phyloP scores from a whole-genome alignment of 2,888 invertebrate genomes.

The Drosophila pseudotakahashii region DNA sequence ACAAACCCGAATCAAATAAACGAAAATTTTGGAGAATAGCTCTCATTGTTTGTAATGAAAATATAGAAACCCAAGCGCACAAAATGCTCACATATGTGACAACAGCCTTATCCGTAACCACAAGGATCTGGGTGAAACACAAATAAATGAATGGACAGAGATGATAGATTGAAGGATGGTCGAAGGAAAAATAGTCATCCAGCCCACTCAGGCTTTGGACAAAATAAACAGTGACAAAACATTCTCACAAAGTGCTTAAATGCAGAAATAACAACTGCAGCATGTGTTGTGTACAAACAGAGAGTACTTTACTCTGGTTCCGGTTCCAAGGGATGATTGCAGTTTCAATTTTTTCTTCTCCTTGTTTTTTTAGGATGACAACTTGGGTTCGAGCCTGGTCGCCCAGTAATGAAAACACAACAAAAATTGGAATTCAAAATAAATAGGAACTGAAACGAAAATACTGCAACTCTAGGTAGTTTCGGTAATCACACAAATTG shows the following conservation, averaged over 20 bases:
- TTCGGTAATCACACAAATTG: slow-evolving; percentile 40
- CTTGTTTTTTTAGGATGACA: slow-evolving; percentile 47
- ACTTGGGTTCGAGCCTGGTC: slow-evolving; percentile 35
- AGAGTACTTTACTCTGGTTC: slow-evolving; percentile 31
- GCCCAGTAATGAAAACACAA: slow-evolving; percentile 71
- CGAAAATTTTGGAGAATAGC: slow-evolving; percentile 40
- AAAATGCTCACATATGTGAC: slow-evolving; percentile 45
- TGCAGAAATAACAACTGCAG: slow-evolving; percentile 67
- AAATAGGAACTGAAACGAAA: slow-evolving; percentile 58
- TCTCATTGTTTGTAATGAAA: slow-evolving; percentile 48
- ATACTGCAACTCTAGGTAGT: slow-evolving; percentile 29
- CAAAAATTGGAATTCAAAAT: slow-evolving; percentile 71
- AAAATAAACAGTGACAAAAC: slow-evolving; percentile 76
- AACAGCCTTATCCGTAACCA: slow-evolving; percentile 20
- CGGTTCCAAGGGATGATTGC: slow-evolving; percentile 55
- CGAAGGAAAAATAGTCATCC: slow-evolving; percentile 18
- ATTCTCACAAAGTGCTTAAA: slow-evolving; percentile 76
- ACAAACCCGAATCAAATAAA: slow-evolving; percentile 54
- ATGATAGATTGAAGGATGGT: slow-evolving; percentile 32
- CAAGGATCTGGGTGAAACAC: slow-evolving; percentile 36
- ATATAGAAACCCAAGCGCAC: slow-evolving; percentile 36
- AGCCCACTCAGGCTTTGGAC: slow-evolving; percentile 51
- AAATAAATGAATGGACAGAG: slow-evolving; percentile 51
- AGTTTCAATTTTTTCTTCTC: slow-evolving; percentile 37
- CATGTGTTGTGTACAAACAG: slow-evolving; percentile 59